Percentiles rank a stretch among this genome's conserved stretches.
These are phyloP conservation scores for Protophormia terraenovae DNA, from an alignment of 2,888 invertebrate genomes.

Conservation along the genomic window DNA sequence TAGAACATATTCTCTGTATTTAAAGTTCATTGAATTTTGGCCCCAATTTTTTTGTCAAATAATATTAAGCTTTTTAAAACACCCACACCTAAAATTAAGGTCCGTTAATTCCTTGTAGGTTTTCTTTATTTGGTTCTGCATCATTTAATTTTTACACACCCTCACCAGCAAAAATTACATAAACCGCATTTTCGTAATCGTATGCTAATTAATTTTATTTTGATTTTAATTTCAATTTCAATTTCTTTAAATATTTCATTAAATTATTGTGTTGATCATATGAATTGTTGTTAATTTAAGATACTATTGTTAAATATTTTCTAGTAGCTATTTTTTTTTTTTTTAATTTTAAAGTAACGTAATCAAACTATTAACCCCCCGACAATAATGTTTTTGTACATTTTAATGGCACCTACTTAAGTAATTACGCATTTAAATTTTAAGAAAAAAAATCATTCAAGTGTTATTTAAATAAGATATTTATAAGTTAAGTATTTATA, in stretches of 20 bases:
- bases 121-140: too few relatives aligned
- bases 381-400: neutral
- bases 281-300: neutral
- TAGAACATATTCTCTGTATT: too few relatives aligned
- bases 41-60: too few relatives aligned
- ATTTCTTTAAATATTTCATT: too few relatives aligned
- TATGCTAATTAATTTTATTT: neutral
- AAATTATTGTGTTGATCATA: neutral
- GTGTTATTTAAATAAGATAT: slow-evolving; percentile 34
- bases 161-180: neutral
- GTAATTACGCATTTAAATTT: slow-evolving; percentile 16
- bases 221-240: neutral
- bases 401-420: neutral
- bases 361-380: neutral
- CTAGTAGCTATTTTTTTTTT: neutral
- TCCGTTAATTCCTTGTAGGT: too few relatives aligned
- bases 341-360: too few relatives aligned
- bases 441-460: slow-evolving; percentile 18
- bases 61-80: too few relatives aligned
- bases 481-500: too few relatives aligned
- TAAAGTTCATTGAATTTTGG: too few relatives aligned
- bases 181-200: neutral
- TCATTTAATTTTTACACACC: too few relatives aligned
- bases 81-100: too few relatives aligned
- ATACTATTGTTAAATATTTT: neutral